Percentiles rank a stretch among this genome's conserved stretches.
Conservation (phyloP, 64 coral and sea anemone species). For the Pocillopora damicornis region DNA sequence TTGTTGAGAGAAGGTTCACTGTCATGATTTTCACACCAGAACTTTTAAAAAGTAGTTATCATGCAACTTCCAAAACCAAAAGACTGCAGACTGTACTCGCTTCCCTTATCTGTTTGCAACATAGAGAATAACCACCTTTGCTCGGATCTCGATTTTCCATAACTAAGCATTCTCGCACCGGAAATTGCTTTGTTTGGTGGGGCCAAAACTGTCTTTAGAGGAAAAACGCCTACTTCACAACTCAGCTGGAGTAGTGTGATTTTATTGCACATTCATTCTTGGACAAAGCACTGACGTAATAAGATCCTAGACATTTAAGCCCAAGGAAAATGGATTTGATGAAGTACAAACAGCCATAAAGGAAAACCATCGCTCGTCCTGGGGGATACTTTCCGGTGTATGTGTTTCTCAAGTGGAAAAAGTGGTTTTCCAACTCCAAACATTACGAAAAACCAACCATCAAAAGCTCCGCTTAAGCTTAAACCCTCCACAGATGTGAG, state of each 20-base stretch:
- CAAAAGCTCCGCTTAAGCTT: too few relatives aligned
- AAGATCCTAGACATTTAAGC: not conserved
- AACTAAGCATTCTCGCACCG: not conserved
- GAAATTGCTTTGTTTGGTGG: constrained; percentile 33
- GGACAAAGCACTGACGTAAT: not conserved
- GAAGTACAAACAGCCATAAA: not conserved
- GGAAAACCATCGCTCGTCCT: constrained; percentile 5
- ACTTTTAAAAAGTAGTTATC: constrained; percentile 7
- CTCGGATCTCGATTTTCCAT: not conserved
- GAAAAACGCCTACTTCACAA: not conserved
- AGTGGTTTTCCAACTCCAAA: not conserved
- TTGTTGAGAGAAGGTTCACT: not conserved
- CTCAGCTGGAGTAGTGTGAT: not conserved
- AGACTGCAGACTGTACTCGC: not conserved
- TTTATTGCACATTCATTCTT: not conserved
- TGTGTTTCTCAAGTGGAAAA: not conserved
- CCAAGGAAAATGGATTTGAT: not conserved
- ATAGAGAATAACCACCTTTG: not conserved
- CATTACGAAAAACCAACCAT: not conserved
- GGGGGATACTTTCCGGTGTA: constrained; percentile 20
- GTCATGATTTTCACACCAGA: constrained; percentile 13
- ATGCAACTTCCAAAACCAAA: not conserved
- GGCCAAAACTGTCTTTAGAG: not conserved
- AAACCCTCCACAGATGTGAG: too few relatives aligned
- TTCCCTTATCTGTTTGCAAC: too few relatives aligned